Conservation (phyloP, 2,888 invertebrate species). For the Machimus rusticus region DNA sequence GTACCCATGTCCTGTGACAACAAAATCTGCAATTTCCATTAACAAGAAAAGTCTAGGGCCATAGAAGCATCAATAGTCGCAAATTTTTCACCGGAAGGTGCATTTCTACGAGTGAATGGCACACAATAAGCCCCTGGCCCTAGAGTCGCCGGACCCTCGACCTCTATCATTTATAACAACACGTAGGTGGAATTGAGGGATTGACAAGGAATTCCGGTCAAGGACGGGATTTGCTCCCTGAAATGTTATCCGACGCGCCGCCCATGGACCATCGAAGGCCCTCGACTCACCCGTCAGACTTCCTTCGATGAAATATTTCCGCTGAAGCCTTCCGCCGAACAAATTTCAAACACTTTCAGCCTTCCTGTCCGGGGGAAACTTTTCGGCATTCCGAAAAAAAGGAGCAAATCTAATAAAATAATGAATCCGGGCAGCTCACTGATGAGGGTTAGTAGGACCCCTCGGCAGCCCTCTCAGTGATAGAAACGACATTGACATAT, state of each 20-base stretch:
- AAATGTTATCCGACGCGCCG: not conserved
- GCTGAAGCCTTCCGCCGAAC: not conserved
- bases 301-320: not conserved
- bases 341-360: not conserved
- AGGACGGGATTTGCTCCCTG: not conserved
- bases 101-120: not conserved
- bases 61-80: not conserved
- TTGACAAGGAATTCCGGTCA: not conserved
- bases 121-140: not conserved
- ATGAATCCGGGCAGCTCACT: not conserved
- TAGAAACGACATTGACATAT: not conserved
- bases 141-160: not conserved
- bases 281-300: not conserved
- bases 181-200: not conserved
- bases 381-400: not conserved
- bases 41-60: not conserved
- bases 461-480: not conserved
- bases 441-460: not conserved
- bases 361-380: not conserved
- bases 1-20: not conserved
- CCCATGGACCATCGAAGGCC: not conserved
- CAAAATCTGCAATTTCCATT: not conserved
- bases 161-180: not conserved
- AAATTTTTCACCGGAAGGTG: not conserved
- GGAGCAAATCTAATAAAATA: conserved; percentile 7